A percentile compares a stretch with the other conserved stretches of the same genome.
Evolutionary conservation across 2,888 invertebrate species (phyloP).

Genomic region (Galeruca laticollis): DNA sequence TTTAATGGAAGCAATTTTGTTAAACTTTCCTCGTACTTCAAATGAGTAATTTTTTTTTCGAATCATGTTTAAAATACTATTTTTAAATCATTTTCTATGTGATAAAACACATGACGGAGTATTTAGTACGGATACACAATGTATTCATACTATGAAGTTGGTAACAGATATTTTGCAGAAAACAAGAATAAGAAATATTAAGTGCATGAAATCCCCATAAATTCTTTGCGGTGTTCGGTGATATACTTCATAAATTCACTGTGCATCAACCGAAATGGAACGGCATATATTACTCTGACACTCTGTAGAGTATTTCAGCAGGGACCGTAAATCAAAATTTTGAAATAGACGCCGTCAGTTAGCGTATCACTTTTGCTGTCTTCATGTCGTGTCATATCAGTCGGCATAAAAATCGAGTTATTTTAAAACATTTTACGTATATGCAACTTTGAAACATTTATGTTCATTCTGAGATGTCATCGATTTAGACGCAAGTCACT

Average conservation of each 20-base stretch:
- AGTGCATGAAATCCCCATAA: constrained; percentile 32
- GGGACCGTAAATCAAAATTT: constrained; percentile 44
- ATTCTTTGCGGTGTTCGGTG: constrained; percentile 22
- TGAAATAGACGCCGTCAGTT: constrained; percentile 45
- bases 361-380: constrained; percentile 50
- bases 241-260: constrained; percentile 26
- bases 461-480: constrained; percentile 33
- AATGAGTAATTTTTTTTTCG: too few relatives aligned
- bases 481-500: constrained; percentile 32
- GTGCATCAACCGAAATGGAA: constrained; percentile 27
- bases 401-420: constrained; percentile 45
- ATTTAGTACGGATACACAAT: too few relatives aligned
- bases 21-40: too few relatives aligned
- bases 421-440: constrained; percentile 39
- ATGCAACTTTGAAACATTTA: constrained; percentile 34
- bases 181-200: constrained; percentile 14
- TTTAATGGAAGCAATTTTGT: too few relatives aligned
- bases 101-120: too few relatives aligned
- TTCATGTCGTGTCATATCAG: constrained; percentile 49
- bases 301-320: constrained; percentile 29
- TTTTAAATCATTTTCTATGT: too few relatives aligned
- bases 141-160: too few relatives aligned
- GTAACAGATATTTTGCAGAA: background rate
- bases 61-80: too few relatives aligned
- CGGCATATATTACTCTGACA: constrained; percentile 32